Evolutionary conservation across 2,888 invertebrate genomes (phyloP).

Genomic region (Tetragnatha montana): DNA sequence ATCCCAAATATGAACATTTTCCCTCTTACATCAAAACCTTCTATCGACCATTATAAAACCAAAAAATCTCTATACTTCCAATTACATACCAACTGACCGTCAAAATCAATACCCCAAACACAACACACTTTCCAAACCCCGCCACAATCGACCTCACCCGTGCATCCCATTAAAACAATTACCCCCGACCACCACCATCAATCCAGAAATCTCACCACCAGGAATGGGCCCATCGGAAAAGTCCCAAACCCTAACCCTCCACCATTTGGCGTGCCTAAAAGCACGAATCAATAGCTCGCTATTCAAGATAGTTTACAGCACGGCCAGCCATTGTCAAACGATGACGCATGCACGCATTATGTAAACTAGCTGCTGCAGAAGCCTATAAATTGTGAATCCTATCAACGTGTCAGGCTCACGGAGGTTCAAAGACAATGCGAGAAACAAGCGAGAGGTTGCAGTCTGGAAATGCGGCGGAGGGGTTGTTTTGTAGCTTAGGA

Average conservation of each 20-base stretch:
- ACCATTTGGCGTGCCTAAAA: background rate
- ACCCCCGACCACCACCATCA: background rate
- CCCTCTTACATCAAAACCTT: too few relatives aligned
- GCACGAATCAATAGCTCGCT: background rate
- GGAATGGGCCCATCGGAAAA: background rate
- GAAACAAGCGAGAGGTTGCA: constrained; percentile 11
- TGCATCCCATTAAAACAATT: background rate
- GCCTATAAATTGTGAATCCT: background rate
- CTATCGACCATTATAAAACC: too few relatives aligned
- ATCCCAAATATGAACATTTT: too few relatives aligned
- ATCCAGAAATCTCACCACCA: background rate
- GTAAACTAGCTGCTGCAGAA: background rate
- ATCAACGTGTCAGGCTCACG: background rate
- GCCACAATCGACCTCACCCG: too few relatives aligned
- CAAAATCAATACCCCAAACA: too few relatives aligned
- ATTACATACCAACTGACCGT: too few relatives aligned
- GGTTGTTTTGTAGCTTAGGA: background rate
- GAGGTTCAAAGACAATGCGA: constrained; percentile 2
- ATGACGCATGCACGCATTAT: background rate
- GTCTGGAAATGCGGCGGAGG: background rate
- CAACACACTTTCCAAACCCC: too few relatives aligned
- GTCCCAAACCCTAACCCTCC: background rate
- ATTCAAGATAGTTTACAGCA: background rate
- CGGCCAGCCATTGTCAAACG: background rate
- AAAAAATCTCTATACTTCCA: too few relatives aligned